Evolutionary conservation across 2,113 vertebrate species (phyloP).

Genomic region (Nibea coibor): DNA sequence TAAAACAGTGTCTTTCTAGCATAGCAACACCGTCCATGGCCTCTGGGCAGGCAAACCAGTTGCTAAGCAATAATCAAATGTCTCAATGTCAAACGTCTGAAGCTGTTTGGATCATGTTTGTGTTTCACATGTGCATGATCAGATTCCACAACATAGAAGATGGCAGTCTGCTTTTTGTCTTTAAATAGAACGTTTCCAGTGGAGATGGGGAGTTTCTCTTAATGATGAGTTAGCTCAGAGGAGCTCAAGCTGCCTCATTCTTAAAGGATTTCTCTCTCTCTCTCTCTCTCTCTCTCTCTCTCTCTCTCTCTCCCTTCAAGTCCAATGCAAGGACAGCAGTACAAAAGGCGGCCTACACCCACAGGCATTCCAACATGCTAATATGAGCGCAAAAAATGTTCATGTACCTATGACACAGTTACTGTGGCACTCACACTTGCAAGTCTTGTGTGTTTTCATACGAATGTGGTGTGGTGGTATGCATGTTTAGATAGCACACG

Average conservation of each 20-base stretch:
- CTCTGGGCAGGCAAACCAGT: background rate
- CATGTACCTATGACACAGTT: background rate
- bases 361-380: conserved; percentile 17
- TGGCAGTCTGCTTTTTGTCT: conserved; percentile 18
- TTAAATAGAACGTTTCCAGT: conserved; percentile 59
- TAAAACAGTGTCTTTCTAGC: background rate
- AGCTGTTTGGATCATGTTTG: conserved; percentile 28
- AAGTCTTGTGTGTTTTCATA: conserved; percentile 1
- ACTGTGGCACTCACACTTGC: background rate
- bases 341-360: conserved; percentile 12
- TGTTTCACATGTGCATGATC: conserved; percentile 21
- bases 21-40: background rate
- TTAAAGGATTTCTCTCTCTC: background rate
- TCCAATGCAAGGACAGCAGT: background rate
- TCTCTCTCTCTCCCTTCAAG: background rate
- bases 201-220: conserved; percentile 50
- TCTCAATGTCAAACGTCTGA: background rate
- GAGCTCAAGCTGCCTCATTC: background rate
- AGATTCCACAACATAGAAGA: conserved; percentile 21
- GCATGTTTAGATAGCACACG: conserved; percentile 13
- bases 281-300: too few relatives aligned
- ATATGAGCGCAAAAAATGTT: background rate
- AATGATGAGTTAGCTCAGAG: background rate
- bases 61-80: conserved; percentile 1
- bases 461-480: conserved; percentile 14